Base-by-base conservation (phyloP, 2,797 vertebrate species). In the Orientallactaga sibirica region DNA sequence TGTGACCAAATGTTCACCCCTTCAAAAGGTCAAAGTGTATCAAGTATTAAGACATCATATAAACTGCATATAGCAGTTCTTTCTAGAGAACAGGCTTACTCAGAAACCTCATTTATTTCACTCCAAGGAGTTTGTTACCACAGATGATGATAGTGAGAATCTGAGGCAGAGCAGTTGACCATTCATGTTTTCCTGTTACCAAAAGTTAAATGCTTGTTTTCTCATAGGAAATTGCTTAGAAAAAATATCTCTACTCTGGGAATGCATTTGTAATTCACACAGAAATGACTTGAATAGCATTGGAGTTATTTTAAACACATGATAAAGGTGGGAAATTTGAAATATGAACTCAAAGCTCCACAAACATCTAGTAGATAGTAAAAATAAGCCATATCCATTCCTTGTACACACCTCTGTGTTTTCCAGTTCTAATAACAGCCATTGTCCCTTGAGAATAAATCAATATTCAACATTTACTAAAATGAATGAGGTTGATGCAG, bases 181-280 rank as follows among this genome's bases (percentile, higher is more conserved):
- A 66, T 62, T 61, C 80, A 79, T 85, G 95, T 89, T 81, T 87
- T 86, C 16, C 5, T 75, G 33, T 91, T 41, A 86, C 14, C 37
- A 80, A 27, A 75, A 90, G 61, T 87, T 16, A 88, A 61, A 91
- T 81, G 61, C 14, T 90, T 90, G 37, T 88, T 85, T 95, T 94
- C 92, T 97, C 91, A 73, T 93, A 86, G 88, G 86, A 94, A 88
- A 86, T 48, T 90, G 77, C 27, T 94, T 93, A 85, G 48, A 48
- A 62, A 85, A 97, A 95, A 83, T 64, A 93, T 75, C 43, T 92
- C 27, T 81, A 2, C 62, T 75, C 58, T 94, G 92, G 90, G 71
- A 96, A 90, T 92, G 79, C 12, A 25, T 86, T 93, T 92, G 86
- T 82, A 90, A 94, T 93, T 96, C 75, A 92, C 61, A 76, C 52